A percentile compares a stretch with the other conserved stretches of the same genome.
These are phyloP conservation scores for Sarcophaga caerulescens DNA, from an alignment of 2,888 invertebrate species.

Conservation along the genomic window DNA sequence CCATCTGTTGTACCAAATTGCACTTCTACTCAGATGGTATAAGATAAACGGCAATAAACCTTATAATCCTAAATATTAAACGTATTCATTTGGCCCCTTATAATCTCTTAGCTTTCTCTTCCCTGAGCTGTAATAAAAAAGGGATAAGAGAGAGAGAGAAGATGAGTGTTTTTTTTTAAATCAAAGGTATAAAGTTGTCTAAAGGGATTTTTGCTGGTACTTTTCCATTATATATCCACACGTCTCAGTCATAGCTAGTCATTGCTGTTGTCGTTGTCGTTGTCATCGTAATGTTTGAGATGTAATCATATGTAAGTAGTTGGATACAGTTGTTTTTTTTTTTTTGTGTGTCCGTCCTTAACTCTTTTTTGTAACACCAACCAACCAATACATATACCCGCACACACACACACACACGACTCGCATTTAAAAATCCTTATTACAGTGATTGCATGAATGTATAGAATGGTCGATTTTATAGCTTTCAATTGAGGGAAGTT, in stretches of 20 bases:
- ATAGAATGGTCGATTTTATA: constrained; percentile 41
- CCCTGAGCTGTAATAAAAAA: too few relatives aligned
- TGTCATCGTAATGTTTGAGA: constrained; percentile 57
- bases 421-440: constrained; percentile 4
- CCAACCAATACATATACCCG: background rate
- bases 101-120: too few relatives aligned
- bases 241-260: constrained; percentile 1
- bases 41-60: too few relatives aligned
- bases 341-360: background rate
- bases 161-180: background rate
- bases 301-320: constrained; percentile 65
- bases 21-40: too few relatives aligned
- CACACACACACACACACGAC: background rate
- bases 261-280: constrained; percentile 7
- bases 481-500: constrained; percentile 39
- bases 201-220: constrained; percentile 51
- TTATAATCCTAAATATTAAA: too few relatives aligned
- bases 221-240: constrained; percentile 29
- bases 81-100: too few relatives aligned
- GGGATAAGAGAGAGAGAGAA: too few relatives aligned
- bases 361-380: constrained; percentile 3
- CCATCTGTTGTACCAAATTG: too few relatives aligned
- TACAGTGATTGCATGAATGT: constrained; percentile 22
- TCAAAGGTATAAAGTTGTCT: constrained; percentile 50
- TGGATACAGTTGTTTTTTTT: constrained; percentile 17